Conservation (phyloP, 2,888 invertebrate genomes). For the Lasioglossum calceatum region DNA sequence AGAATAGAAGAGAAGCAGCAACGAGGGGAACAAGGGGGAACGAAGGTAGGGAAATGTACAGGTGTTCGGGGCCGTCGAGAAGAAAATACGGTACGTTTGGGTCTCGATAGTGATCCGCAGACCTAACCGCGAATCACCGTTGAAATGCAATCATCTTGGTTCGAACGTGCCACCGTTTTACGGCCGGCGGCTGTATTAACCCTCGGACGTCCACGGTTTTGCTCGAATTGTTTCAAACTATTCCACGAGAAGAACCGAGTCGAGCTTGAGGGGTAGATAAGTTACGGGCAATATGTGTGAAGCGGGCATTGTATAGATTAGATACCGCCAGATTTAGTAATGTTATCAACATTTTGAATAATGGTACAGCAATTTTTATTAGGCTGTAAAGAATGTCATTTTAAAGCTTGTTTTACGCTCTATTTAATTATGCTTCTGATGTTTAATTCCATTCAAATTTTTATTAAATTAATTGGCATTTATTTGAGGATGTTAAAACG, state of each 20-base stretch:
- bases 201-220: slow-evolving; percentile 38
- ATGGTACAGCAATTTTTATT: no score
- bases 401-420: no score
- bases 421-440: no score
- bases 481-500: no score
- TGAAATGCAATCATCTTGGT: slow-evolving; percentile 65
- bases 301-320: no score
- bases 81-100: slow-evolving; percentile 53
- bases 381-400: no score
- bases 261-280: not conserved
- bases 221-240: not conserved
- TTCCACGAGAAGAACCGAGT: not conserved
- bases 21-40: not conserved
- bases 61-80: slow-evolving; percentile 59
- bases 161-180: slow-evolving; percentile 46
- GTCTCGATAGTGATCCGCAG: slow-evolving; percentile 56
- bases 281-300: no score
- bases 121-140: slow-evolving; percentile 52
- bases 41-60: slow-evolving; percentile 27
- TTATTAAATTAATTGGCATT: no score
- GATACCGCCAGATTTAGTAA: no score
- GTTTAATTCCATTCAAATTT: no score
- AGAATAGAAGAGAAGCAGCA: not conserved
- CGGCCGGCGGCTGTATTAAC: slow-evolving; percentile 41
- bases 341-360: no score